Base-by-base conservation (phyloP, 2,888 invertebrate species). In the Caenorhabditis sp. region DNA sequence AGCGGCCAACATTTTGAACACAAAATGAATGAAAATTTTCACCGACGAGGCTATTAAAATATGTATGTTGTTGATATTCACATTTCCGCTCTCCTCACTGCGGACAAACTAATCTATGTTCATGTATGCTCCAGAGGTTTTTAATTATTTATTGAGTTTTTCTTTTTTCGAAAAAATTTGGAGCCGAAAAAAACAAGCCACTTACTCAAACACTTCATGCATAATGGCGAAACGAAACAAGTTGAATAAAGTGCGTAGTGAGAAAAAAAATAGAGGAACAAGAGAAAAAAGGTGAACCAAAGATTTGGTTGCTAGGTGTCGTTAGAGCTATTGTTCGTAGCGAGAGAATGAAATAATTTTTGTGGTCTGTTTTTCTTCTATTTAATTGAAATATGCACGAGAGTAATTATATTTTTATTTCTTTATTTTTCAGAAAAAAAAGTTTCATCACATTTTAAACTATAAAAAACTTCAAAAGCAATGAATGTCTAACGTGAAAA, bases 181-280 rank as follows among this genome's bases (percentile, higher is more conserved):
- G 4, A 6, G 4, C 10, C 5, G 10, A 31, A 31, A 31, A 31
- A 31, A 31, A 31, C 31, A 6, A 10, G 10, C 6, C 3, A 43
- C 43, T 43, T 17, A 43, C 43, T 17, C 43, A 43, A 43, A 43
- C 2, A 43, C 14, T 3, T 43, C 2, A 12, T 43, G 6, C 43
- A 43, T 43, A 12, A 3, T 17, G 27, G 57, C 57, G 64, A 62
- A 55, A 54, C 53, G 59, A 49, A 50, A 49, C n/a, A 60, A 50
- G 60, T 24, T 43, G 59, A 55, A 51, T 49, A 43, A 43, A 63
- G 63, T 63, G 58, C 64, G 64, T 50, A 57, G 61, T 55, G 62
- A 50, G 23, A 26, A 4, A 37, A 43, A 69, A 55, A 61, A 31
- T 21, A 63, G 23, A 17, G 55, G 36, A 43, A 61, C 50, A 23